These are phyloP conservation scores for Nomada lathburiana DNA, from an alignment of 2,888 invertebrate species.

Conservation along the genomic window DNA sequence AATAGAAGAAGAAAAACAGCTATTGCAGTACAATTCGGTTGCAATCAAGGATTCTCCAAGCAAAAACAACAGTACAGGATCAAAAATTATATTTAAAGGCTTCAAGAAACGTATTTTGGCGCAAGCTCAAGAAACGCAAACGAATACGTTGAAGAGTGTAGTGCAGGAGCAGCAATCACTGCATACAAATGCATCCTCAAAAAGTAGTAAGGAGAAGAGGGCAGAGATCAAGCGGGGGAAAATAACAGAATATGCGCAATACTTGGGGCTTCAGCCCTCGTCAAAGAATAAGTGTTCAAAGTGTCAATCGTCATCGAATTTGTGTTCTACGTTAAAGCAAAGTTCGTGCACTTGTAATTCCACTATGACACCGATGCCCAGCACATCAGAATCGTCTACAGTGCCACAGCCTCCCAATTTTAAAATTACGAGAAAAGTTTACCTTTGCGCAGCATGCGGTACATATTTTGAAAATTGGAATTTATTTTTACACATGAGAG, in stretches of 20 bases:
- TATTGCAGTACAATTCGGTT: slow-evolving; percentile 59
- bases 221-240: slow-evolving; percentile 76
- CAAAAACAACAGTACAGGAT: slow-evolving; percentile 57
- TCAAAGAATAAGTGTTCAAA: slow-evolving; percentile 90
- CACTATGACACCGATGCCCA: slow-evolving; percentile 79
- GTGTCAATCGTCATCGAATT: slow-evolving; percentile 88
- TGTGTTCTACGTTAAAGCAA: slow-evolving; percentile 89
- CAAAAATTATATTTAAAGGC: slow-evolving; percentile 78
- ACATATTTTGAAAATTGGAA: slow-evolving; percentile 95
- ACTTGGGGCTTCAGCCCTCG: slow-evolving; percentile 88
- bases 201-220: slow-evolving; percentile 64
- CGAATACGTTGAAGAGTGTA: slow-evolving; percentile 41
- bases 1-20: slow-evolving; percentile 62
- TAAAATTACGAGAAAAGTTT: slow-evolving; percentile 91
- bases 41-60: slow-evolving; percentile 62
- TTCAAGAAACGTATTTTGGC: slow-evolving; percentile 80
- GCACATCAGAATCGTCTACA: slow-evolving; percentile 84
- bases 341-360: slow-evolving; percentile 88
- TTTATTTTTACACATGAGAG: slow-evolving; percentile 93
- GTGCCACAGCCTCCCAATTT: slow-evolving; percentile 84
- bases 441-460: slow-evolving; percentile 92
- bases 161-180: slow-evolving; percentile 48
- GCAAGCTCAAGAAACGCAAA: slow-evolving; percentile 75
- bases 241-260: slow-evolving; percentile 89
- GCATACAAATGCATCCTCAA: slow-evolving; percentile 55